Base-by-base conservation (phyloP, 2,888 invertebrate genomes). In the Taenaris catops region DNA sequence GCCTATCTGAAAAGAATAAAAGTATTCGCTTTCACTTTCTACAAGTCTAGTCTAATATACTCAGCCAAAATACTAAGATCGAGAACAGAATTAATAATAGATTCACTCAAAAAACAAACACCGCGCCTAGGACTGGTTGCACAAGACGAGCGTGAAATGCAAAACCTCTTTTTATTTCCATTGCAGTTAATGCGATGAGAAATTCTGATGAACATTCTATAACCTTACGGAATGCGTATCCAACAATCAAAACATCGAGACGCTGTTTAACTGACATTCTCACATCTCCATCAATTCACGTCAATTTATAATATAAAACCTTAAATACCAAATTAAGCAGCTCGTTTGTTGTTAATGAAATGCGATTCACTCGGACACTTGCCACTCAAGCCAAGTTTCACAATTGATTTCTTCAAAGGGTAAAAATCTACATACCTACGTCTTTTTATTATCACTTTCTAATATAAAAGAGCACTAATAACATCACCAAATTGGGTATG, bases 221-320 rank as follows among this genome's bases (percentile, higher is more conserved):
- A 51, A 53, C 53, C 55, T 62, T 60, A 63, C 10, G 4, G 19
- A 19, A 28, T 51, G 53, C 63, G 62, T 63, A 58, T 57, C 55
- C 61, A 43, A 56, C 64, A 72, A 74, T 73, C 63, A 69, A 72
- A 59, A 66, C 69, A 69, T 69, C 70, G 61, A 55, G 60, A 49
- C 63, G 54, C 61, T 63, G 58, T 60, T 59, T 58, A 61, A 52
- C 61, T 58, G 66, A 63, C 66, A 61, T 58, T 49, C 55, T 52
- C 50, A 59, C 53, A 55, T 63, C 66, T 71, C 62, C 66, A 70
- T 71, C 63, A 70, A 71, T 68, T 68, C 32, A 32, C 12, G 39
- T 39, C 58, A 63, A 63, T 55, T 54, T 51, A 63, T 52, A 62
- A 65, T 62, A 63, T 67, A 67, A 63, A 32, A 14, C 25, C 6